Conservation (phyloP, 2,797 vertebrate genomes). For the Podarcis siculus region DNA sequence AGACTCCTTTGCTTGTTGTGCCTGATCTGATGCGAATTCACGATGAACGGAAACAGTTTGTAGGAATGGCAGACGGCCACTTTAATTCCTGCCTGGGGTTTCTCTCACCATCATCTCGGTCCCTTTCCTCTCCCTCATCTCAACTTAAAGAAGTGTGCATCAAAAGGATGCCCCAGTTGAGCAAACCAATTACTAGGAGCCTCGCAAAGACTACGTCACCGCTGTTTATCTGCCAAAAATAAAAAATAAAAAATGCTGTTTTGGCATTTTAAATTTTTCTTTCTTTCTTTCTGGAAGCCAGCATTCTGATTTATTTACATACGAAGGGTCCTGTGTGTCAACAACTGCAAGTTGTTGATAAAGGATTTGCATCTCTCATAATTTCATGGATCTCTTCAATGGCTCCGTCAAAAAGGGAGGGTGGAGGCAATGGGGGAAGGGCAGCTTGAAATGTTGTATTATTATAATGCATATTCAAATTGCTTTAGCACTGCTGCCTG, state of each 20-base stretch:
- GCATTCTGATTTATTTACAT: slow-evolving; percentile 67
- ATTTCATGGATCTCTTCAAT: slow-evolving; percentile 69
- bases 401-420: slow-evolving; percentile 49
- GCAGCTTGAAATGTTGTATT: slow-evolving; percentile 39
- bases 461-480: slow-evolving; percentile 45
- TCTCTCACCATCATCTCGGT: background rate
- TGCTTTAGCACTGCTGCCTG: background rate
- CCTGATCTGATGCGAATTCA: slow-evolving; percentile 57
- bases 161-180: slow-evolving; percentile 50
- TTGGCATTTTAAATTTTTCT: slow-evolving; percentile 52
- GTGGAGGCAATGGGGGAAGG: background rate
- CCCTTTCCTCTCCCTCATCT: background rate
- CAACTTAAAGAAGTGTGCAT: slow-evolving; percentile 45
- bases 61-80: slow-evolving; percentile 9
- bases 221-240: slow-evolving; percentile 64
- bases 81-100: background rate
- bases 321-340: slow-evolving; percentile 62
- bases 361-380: slow-evolving; percentile 71
- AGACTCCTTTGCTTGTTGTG: slow-evolving; percentile 4
- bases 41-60: slow-evolving; percentile 52
- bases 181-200: slow-evolving; percentile 62
- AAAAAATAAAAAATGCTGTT: slow-evolving; percentile 36
- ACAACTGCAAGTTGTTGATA: slow-evolving; percentile 76
- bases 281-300: background rate
- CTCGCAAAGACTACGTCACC: slow-evolving; percentile 40